Conservation (phyloP, 2,113 vertebrate genomes). For the Hypocryptadius cinnamomeus region DNA sequence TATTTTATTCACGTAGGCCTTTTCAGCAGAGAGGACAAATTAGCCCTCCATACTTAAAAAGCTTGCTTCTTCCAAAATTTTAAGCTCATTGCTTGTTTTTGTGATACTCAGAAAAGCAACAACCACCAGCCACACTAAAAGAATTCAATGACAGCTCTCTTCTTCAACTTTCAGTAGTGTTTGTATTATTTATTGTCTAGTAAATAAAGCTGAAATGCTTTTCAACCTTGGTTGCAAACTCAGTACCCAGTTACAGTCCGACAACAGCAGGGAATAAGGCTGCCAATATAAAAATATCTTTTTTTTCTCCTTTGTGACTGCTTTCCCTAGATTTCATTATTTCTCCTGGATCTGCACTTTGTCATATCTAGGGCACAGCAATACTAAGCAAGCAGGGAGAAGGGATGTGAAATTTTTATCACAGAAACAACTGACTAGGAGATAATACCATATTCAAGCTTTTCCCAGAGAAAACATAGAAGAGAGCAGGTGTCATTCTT, state of each 20-base stretch:
- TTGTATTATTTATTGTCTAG: slow-evolving; percentile 54
- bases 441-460: not conserved
- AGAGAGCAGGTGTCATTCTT: not conserved
- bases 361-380: slow-evolving; percentile 49
- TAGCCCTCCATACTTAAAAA: not conserved
- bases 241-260: not conserved
- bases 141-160: not conserved
- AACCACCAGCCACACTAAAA: not conserved
- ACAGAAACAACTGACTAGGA: slow-evolving; percentile 7
- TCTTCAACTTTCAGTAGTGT: not conserved
- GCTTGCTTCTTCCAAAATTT: not conserved
- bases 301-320: slow-evolving; percentile 23
- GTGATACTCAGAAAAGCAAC: not conserved
- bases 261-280: slow-evolving; percentile 54
- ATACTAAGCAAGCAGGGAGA: slow-evolving; percentile 15
- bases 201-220: slow-evolving; percentile 59
- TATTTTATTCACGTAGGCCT: not conserved
- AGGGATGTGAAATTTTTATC: slow-evolving; percentile 30
- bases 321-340: slow-evolving; percentile 53
- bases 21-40: not conserved
- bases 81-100: not conserved
- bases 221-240: slow-evolving; percentile 47
- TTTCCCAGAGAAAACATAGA: not conserved
- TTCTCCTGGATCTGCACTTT: slow-evolving; percentile 26
- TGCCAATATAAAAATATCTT: slow-evolving; percentile 21